Evolutionary conservation across 2,113 vertebrate genomes (phyloP).

Genomic region (Pycnonotus jocosus): DNA sequence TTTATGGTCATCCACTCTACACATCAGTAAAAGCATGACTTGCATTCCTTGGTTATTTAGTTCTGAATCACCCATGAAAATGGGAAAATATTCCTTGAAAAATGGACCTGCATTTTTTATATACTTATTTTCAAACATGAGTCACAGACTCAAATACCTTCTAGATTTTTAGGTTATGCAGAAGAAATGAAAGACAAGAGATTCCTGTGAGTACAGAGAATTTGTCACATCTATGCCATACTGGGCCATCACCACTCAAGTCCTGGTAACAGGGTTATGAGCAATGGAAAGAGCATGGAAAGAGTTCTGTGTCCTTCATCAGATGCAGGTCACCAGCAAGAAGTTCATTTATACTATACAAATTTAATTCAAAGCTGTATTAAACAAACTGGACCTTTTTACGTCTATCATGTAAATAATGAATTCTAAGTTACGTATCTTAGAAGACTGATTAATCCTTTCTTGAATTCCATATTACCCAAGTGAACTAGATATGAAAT

Average conservation of each 20-base stretch:
- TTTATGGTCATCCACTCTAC: neutral
- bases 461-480: neutral
- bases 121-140: neutral
- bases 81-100: neutral
- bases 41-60: neutral
- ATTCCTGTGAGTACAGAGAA: neutral
- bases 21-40: neutral
- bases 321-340: neutral
- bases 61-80: neutral
- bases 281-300: neutral
- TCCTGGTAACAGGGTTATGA: neutral
- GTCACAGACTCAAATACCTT: neutral
- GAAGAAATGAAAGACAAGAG: neutral
- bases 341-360: neutral
- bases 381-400: neutral
- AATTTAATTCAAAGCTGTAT: neutral
- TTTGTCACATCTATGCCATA: neutral
- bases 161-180: neutral
- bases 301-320: neutral
- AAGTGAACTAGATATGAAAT: neutral
- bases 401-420: neutral
- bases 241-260: fast-evolving
- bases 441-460: neutral
- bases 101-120: neutral
- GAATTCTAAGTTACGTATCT: neutral